Base-by-base conservation (phyloP, 1,140 invertebrate species). In the Penaeus japonicus region DNA sequence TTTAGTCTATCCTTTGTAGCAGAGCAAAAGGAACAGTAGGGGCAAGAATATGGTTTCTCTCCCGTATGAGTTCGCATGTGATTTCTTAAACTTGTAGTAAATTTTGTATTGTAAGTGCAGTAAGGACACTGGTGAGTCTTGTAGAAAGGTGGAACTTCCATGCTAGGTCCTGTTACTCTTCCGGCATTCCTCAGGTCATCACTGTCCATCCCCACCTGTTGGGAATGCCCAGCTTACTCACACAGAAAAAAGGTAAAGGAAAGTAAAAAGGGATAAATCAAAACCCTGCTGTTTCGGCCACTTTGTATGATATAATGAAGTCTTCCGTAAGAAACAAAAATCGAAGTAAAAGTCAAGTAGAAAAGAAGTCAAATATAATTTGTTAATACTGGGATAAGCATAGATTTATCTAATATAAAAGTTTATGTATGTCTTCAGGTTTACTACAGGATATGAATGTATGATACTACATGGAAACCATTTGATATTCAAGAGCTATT, bases 151-250 rank as follows among this genome's bases (percentile, higher is more conserved):
- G 73, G 32, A 32, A 78, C 62, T 62, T 32, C 59, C 53, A 62
- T 79, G 27, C 59, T 55, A 55, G 75, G 75, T 78, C 55, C 59
- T 84, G 81, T 4, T 22, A 32, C 54, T 54, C n/a, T 78, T 62
- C 84, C 62, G 57, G 65, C 55, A 79, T 59, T 30, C 84, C 54
- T 86, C 75, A 18, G 75, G 55, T 79, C 84, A 86, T 62, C 27
- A 57, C 75, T 79, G 73, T 57, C 84, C 84, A 86, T 75, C 53
- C 84, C 77, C 84, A 86, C 57, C 84, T 86, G 84, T 86, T 86
- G 84, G 84, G 75, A 86, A 86, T 54, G 84, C 73, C 75, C 55
- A 79, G 75, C 84, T 86, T 78, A 79, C 77, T 86, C 35, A 86
- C 20, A 62, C 55, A 55, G 53, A n/a, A 24, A 78, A 86, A 39